Evolutionary conservation across 2,113 vertebrate genomes (phyloP).

Genomic region (Ifrita kowaldi): DNA sequence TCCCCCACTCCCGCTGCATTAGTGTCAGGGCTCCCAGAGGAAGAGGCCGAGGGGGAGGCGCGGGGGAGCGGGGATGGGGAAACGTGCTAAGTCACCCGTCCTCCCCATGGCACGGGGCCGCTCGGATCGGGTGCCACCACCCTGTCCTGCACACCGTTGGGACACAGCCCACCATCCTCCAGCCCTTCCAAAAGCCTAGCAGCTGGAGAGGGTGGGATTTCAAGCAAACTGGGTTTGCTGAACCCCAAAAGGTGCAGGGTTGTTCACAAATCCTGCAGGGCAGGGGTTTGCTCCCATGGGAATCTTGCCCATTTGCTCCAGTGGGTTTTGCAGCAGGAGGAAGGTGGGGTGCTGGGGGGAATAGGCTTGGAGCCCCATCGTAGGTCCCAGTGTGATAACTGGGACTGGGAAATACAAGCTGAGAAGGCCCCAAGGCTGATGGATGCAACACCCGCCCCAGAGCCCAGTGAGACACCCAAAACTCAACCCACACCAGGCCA

Average conservation of each 20-base stretch:
- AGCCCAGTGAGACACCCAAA: neutral
- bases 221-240: neutral
- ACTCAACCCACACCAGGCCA: neutral
- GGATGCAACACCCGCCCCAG: neutral
- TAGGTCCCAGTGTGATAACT: too few relatives aligned
- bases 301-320: fast-evolving
- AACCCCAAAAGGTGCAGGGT: neutral
- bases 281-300: neutral
- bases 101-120: fast-evolving
- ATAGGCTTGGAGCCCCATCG: fast-evolving
- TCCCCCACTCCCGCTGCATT: neutral
- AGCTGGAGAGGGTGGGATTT: neutral
- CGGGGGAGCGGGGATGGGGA: neutral
- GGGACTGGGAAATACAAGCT: neutral
- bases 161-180: neutral
- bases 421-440: neutral
- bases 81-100: neutral
- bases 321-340: neutral
- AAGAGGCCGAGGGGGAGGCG: neutral
- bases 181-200: neutral
- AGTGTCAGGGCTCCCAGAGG: constrained; percentile 17
- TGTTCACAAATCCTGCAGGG: neutral
- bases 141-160: fast-evolving
- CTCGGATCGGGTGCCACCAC: fast-evolving
- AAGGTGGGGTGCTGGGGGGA: neutral